Conservation (phyloP, 2,888 invertebrate genomes). For the Meiosimyza platycephala region DNA sequence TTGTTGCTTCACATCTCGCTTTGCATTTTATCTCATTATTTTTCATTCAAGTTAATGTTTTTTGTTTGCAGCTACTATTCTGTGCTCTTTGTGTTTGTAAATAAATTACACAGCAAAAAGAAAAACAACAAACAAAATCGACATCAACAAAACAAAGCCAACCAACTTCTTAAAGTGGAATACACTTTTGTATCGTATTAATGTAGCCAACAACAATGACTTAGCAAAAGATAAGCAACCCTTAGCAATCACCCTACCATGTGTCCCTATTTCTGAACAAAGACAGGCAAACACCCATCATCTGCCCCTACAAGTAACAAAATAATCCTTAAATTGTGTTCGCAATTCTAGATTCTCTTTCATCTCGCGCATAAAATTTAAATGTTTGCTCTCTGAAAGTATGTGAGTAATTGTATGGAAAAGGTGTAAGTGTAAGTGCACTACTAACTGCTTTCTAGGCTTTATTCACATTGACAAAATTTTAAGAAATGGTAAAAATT, state of each 20-base stretch:
- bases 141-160: not conserved
- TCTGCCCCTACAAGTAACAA: not conserved
- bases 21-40: conserved; percentile 45
- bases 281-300: not conserved
- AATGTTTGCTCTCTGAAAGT: conserved; percentile 10
- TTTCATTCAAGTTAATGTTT: conserved; percentile 35
- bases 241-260: not conserved
- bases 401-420: too few species aligned
- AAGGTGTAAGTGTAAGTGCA: too few species aligned
- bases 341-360: conserved; percentile 33
- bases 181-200: not conserved
- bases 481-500: too few species aligned
- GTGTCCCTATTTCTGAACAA: not conserved
- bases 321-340: conserved; percentile 28
- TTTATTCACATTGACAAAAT: too few species aligned
- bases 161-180: conserved; percentile 17
- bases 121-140: conserved; percentile 29
- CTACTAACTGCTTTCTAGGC: too few species aligned
- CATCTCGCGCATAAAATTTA: conserved; percentile 34
- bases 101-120: conserved; percentile 27
- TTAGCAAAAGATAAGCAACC: not conserved
- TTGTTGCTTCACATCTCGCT: conserved; percentile 50
- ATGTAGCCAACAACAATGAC: not conserved
- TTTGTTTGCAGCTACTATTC: not conserved
- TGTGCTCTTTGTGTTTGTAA: conserved; percentile 7